Evolutionary conservation across 2,888 invertebrate species (phyloP).

Genomic region (Trichogramma evanescens): DNA sequence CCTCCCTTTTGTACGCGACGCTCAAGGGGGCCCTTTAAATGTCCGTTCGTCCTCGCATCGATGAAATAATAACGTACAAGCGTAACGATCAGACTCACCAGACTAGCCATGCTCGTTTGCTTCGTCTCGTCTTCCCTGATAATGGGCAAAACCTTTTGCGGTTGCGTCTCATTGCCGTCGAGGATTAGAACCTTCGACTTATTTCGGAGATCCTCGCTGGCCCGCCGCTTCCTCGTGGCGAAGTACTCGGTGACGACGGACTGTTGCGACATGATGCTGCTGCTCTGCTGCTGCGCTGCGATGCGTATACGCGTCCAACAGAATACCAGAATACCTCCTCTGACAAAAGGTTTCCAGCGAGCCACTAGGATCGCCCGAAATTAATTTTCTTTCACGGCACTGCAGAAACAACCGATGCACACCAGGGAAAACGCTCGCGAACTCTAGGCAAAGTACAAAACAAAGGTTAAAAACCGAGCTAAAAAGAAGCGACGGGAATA

Average conservation of each 20-base stretch:
- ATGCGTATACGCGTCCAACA: not conserved
- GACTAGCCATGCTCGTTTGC: conserved; percentile 1
- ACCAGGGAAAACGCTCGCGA: too few relatives aligned
- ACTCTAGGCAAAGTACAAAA: too few relatives aligned
- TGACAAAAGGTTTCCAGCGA: too few relatives aligned
- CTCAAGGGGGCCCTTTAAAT: conserved; percentile 4
- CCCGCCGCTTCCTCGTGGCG: conserved; percentile 67
- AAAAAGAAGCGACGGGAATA: too few relatives aligned
- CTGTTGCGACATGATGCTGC: conserved; percentile 58
- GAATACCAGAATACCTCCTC: too few relatives aligned
- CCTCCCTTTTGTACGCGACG: too few relatives aligned
- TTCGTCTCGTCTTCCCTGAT: conserved; percentile 20
- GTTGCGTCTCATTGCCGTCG: conserved; percentile 51
- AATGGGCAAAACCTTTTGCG: conserved; percentile 9
- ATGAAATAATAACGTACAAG: not conserved
- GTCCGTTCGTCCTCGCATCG: not conserved
- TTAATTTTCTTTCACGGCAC: too few relatives aligned
- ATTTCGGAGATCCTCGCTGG: conserved; percentile 57
- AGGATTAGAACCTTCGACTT: conserved; percentile 46
- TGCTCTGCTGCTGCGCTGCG: too few relatives aligned
- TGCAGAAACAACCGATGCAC: too few relatives aligned
- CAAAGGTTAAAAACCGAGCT: too few relatives aligned
- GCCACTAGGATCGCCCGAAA: too few relatives aligned
- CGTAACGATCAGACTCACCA: conserved; percentile 2
- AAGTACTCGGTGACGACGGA: conserved; percentile 70